These are phyloP conservation scores for Perizoma flavofasciatum DNA, from an alignment of 2,888 invertebrate genomes.

Conservation along the genomic window DNA sequence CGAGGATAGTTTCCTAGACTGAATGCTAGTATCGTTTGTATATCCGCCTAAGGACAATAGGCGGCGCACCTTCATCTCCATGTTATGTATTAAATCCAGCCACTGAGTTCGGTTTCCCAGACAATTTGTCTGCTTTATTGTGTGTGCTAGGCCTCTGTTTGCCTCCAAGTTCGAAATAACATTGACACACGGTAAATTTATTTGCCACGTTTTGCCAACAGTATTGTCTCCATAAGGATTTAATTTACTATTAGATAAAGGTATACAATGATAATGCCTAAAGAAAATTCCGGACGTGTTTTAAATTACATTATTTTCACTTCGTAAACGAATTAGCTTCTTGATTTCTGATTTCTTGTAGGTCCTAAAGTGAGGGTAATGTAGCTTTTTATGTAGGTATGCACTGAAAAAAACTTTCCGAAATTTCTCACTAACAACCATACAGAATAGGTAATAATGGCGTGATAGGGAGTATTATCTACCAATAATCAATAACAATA, in stretches of 20 bases:
- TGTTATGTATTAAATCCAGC: slow-evolving; percentile 63
- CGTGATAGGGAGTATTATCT: too few species aligned
- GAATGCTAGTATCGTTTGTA: slow-evolving; percentile 46
- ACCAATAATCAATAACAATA: not conserved
- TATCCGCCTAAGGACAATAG: slow-evolving; percentile 71
- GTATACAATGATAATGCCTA: slow-evolving; percentile 6
- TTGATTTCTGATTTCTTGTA: too few species aligned
- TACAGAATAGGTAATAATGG: too few species aligned
- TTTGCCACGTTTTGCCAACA: slow-evolving; percentile 41
- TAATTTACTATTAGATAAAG: slow-evolving; percentile 16
- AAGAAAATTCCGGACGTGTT: slow-evolving; percentile 9
- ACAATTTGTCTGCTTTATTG: slow-evolving; percentile 77
- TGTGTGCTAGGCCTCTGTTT: slow-evolving; percentile 60
- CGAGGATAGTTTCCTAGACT: slow-evolving; percentile 1
- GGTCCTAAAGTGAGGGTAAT: too few species aligned
- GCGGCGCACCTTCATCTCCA: slow-evolving; percentile 61
- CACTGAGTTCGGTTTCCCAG: slow-evolving; percentile 65
- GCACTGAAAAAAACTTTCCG: too few species aligned
- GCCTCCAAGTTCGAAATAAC: slow-evolving; percentile 50
- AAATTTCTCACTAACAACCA: too few species aligned
- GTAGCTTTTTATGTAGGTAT: too few species aligned
- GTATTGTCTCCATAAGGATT: slow-evolving; percentile 13
- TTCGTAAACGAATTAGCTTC: not conserved
- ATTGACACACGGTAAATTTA: slow-evolving; percentile 45
- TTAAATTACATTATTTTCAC: not conserved